Conservation (phyloP, 2,797 vertebrate genomes). For the Rhabdomys pumilio region DNA sequence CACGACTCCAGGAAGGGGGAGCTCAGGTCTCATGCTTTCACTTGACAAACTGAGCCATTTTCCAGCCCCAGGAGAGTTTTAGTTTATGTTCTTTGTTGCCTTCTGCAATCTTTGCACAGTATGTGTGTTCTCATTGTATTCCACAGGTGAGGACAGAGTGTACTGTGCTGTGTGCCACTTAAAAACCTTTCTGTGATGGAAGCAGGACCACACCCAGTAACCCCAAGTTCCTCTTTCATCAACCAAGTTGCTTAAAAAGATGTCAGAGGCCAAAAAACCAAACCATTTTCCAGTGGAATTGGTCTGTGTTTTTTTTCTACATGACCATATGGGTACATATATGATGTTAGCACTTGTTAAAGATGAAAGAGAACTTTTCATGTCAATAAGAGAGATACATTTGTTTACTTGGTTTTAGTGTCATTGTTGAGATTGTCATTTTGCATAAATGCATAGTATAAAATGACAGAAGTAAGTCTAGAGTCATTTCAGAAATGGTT, state of each 20-base stretch:
- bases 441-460: neutral
- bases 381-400: neutral
- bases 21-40: neutral
- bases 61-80: neutral
- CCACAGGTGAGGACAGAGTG: neutral
- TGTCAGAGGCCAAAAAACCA: neutral
- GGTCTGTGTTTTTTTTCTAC: neutral
- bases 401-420: neutral
- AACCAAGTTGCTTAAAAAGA: neutral
- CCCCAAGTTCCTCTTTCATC: neutral
- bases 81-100: neutral
- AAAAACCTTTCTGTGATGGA: neutral
- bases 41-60: neutral
- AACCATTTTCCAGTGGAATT: neutral
- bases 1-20: neutral
- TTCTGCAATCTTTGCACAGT: neutral
- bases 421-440: neutral
- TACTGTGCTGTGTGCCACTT: neutral
- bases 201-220: neutral
- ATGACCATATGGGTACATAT: neutral
- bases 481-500: neutral
- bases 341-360: neutral
- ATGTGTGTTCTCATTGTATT: neutral
- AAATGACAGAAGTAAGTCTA: neutral
- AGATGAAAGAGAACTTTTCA: neutral